Conservation (phyloP, 1,140 invertebrate genomes). For the Tetraneura akinire region DNA sequence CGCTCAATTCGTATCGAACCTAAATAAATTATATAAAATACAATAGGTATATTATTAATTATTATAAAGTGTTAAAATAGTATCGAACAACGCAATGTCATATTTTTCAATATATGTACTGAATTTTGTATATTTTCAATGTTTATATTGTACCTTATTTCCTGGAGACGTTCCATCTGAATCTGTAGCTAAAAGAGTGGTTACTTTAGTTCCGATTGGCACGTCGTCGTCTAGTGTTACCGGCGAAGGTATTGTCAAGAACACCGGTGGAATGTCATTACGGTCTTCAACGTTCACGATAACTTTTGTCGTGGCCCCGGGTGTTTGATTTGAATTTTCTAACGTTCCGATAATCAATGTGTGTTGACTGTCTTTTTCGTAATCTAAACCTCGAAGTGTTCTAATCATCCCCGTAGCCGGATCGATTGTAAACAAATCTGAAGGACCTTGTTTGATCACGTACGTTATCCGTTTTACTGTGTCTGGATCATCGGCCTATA, state of each 20-base stretch:
- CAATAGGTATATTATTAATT: too few species aligned
- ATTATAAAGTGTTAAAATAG: too few species aligned
- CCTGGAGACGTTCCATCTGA: conserved; percentile 79
- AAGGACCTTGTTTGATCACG: conserved; percentile 76
- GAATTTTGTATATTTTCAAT: too few species aligned
- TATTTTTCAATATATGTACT: too few species aligned
- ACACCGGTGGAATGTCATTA: conserved; percentile 84
- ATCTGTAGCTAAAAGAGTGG: conserved; percentile 76
- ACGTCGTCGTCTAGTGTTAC: conserved; percentile 81
- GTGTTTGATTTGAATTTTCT: conserved; percentile 72
- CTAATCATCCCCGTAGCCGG: conserved; percentile 75
- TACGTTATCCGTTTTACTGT: conserved; percentile 78
- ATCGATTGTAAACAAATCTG: conserved; percentile 80
- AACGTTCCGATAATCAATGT: conserved; percentile 77
- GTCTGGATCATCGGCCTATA: conserved; percentile 75
- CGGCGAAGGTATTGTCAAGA: conserved; percentile 76
- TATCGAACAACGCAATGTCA: too few species aligned
- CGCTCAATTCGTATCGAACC: conserved; percentile 78
- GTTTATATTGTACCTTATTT: conserved; percentile 66
- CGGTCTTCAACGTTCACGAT: conserved; percentile 75
- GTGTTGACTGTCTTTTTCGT: conserved; percentile 73
- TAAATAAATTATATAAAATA: conserved; percentile 53
- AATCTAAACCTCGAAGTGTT: conserved; percentile 75
- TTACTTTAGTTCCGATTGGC: conserved; percentile 76
- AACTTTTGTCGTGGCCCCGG: conserved; percentile 74